Conservation (phyloP, 2,888 invertebrate genomes). For the Cataglyphis altisquamis region DNA sequence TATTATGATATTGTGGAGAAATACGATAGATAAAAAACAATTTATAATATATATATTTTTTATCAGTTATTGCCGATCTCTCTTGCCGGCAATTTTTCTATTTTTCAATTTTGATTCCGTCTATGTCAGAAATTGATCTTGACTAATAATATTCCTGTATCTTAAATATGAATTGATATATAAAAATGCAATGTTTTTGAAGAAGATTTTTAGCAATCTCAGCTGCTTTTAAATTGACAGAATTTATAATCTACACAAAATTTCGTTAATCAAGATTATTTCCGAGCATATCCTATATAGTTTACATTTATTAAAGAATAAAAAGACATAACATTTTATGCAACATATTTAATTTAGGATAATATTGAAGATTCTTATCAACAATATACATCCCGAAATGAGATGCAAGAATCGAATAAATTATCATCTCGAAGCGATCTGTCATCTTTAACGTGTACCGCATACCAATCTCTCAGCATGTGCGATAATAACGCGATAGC, state of each 20-base stretch:
- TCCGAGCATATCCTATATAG: no score
- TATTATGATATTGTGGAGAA: neutral
- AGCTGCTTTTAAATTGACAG: neutral
- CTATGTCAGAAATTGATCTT: neutral
- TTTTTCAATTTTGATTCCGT: neutral
- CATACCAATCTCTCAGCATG: no score
- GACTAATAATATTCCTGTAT: neutral
- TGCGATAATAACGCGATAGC: neutral
- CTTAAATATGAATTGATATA: slow-evolving; percentile 1
- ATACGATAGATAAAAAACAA: neutral
- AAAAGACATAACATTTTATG: neutral
- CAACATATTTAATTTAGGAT: neutral
- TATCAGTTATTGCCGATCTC: neutral
- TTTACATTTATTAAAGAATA: neutral
- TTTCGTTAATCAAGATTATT: neutral
- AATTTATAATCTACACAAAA: neutral
- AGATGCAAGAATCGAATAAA: neutral
- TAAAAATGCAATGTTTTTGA: no score
- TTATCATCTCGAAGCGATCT: neutral
- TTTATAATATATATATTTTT: neutral
- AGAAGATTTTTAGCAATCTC: neutral
- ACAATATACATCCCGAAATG: neutral
- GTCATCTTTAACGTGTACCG: neutral
- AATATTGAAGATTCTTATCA: neutral
- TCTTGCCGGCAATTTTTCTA: neutral